phyloP scores from a whole-genome alignment of 2,888 invertebrate genomes.

The Frankliniella intonsa region DNA sequence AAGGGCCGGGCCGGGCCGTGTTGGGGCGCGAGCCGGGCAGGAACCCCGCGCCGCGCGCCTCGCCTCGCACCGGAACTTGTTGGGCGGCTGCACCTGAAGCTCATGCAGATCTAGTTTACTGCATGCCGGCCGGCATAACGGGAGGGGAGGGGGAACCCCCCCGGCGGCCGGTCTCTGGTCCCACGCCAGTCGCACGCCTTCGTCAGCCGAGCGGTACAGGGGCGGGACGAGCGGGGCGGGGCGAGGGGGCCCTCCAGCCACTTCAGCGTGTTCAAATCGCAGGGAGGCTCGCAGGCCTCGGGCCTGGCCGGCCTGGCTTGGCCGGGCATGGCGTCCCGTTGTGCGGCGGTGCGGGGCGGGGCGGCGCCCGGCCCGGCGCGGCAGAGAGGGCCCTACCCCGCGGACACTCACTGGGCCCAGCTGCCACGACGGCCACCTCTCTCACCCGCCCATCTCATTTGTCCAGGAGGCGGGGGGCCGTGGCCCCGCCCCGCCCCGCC shows the following conservation, averaged over 20 bases:
- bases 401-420: no score
- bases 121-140: conserved; percentile 2
- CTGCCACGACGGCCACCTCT: no score
- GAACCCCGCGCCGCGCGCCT: not conserved
- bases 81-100: not conserved
- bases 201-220: not conserved
- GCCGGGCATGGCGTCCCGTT: not conserved
- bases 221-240: no score
- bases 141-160: not conserved
- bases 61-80: not conserved
- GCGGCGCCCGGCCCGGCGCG: not conserved
- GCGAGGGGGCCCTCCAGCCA: not conserved
- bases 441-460: no score
- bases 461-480: no score
- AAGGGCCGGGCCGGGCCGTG: not conserved
- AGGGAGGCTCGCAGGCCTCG: not conserved
- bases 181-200: not conserved
- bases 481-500: no score
- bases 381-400: not conserved
- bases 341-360: not conserved
- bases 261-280: not conserved
- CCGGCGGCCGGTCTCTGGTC: not conserved
- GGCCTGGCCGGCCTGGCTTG: no score
- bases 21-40: not conserved
- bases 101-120: conserved; percentile 17